These are phyloP conservation scores for Drosophila leontia DNA, from an alignment of 1,140 invertebrate genomes.

Conservation along the genomic window DNA sequence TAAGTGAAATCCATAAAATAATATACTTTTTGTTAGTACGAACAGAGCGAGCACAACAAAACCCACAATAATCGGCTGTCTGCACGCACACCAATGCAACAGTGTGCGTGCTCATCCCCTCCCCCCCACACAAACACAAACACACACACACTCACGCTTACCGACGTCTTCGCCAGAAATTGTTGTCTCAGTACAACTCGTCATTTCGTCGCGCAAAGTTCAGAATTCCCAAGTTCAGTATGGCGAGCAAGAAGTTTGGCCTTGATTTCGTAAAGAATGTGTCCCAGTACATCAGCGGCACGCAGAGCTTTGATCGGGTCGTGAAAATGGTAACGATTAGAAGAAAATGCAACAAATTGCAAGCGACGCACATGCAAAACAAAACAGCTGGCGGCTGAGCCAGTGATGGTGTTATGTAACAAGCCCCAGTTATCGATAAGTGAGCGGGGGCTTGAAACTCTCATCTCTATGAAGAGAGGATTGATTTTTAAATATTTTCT, in stretches of 20 bases:
- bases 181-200: slow-evolving; percentile 17
- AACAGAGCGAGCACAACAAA: slow-evolving; percentile 69
- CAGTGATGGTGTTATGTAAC: slow-evolving; percentile 59
- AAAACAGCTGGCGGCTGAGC: slow-evolving; percentile 48
- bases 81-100: slow-evolving; percentile 1
- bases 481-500: neutral
- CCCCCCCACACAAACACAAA: neutral
- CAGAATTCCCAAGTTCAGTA: slow-evolving; percentile 20
- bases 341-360: neutral
- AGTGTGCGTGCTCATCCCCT: neutral
- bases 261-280: slow-evolving; percentile 81
- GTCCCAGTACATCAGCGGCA: slow-evolving; percentile 63
- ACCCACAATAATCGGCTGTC: neutral
- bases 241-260: slow-evolving; percentile 82
- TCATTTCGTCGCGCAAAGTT: slow-evolving; percentile 48
- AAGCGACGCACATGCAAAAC: slow-evolving; percentile 14
- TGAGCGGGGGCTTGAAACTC: slow-evolving; percentile 9
- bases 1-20: neutral
- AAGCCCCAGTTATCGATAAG: slow-evolving; percentile 53
- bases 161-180: slow-evolving; percentile 24
- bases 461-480: neutral
- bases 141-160: slow-evolving; percentile 39
- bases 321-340: slow-evolving; percentile 85
- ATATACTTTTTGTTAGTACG: slow-evolving; percentile 4
- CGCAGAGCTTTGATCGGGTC: slow-evolving; percentile 85